These are phyloP conservation scores for Cardiocondyla obscurior DNA, from an alignment of 1,140 invertebrate genomes.

Conservation along the genomic window DNA sequence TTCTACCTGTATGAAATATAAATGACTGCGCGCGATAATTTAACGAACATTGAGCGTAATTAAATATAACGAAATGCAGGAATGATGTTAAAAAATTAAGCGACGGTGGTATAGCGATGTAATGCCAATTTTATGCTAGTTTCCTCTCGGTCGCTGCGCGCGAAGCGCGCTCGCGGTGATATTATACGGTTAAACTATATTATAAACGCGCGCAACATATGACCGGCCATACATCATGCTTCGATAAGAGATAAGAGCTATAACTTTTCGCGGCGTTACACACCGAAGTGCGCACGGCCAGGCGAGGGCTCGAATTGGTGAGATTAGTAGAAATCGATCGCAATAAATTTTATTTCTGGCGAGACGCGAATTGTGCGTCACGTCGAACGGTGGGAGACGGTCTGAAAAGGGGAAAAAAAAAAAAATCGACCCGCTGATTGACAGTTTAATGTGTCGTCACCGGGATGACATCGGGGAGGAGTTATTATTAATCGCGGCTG, in stretches of 20 bases:
- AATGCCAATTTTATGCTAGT: conserved; percentile 28
- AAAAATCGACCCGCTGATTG: background rate
- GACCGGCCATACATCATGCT: conserved; percentile 23
- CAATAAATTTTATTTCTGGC: conserved; percentile 39
- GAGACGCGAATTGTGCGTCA: background rate
- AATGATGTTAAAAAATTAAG: conserved; percentile 4
- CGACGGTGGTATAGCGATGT: background rate
- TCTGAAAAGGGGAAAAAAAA: background rate
- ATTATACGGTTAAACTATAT: conserved; percentile 47
- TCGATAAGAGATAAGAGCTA: conserved; percentile 52
- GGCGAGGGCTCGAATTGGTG: conserved; percentile 42
- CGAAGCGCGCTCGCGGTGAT: background rate
- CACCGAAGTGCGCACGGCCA: conserved; percentile 18
- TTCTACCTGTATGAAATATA: background rate
- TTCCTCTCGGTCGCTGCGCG: background rate
- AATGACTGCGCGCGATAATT: background rate
- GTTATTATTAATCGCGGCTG: conserved; percentile 41
- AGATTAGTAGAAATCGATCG: conserved; percentile 46
- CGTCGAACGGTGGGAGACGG: background rate
- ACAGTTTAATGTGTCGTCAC: conserved; percentile 12
- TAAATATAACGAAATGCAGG: background rate
- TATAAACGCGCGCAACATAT: conserved; percentile 31
- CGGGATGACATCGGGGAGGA: background rate
- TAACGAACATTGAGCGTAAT: background rate
- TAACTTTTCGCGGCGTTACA: conserved; percentile 41